Base-by-base conservation (phyloP, 2,888 invertebrate genomes). In the Lasioglossum lativentre region DNA sequence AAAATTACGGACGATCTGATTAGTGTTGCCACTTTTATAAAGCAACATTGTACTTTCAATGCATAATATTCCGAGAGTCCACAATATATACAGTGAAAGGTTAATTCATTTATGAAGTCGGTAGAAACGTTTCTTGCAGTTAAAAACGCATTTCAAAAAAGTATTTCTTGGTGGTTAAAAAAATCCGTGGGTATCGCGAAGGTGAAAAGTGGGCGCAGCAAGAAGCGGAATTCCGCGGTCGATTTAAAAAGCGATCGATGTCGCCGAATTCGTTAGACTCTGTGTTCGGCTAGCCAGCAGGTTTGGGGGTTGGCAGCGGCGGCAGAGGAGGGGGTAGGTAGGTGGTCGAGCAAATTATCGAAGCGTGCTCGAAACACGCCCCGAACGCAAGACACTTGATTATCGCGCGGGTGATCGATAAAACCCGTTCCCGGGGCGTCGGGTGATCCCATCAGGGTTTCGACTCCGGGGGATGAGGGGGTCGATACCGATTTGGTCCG, bases 401-500 rank as follows among this genome's bases (percentile, higher is more conserved):
- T 78, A 78, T 71, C 77, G 56, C 70, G 70, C 59, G 27, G n/a
- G 30, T 45, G 66, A 68, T 76, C 76, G 76, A 76, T 45, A 47
- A 68, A 47, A 76, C 45, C 66, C 45, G 19, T 42, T 40, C 52
- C 63, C 34, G n/a, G 68, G 23, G 23, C 38, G 23, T 16, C 45
- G 27, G 40, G 30, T 27, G 63, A 45, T 66, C 59, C 59, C 59
- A 75, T 75, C 66, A 40, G 63, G 45, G 70, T 70, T 19, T 12
- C 34, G 4, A n/a, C 19, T 34, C 38, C 2, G 10, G 52, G 23
- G 52, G 52, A 23, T 23, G 52, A 52, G 23, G 68, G 14, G 42
- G 40, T 82, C 78, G 78, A 78, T 82, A 74, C 16, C 34, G 56
- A 78, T 82, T 78, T 82, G 68, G 74, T 70, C 19, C 27, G 59